Evolutionary conservation across 2,113 vertebrate species (phyloP).

Genomic region (Oreochromis tanganicae): DNA sequence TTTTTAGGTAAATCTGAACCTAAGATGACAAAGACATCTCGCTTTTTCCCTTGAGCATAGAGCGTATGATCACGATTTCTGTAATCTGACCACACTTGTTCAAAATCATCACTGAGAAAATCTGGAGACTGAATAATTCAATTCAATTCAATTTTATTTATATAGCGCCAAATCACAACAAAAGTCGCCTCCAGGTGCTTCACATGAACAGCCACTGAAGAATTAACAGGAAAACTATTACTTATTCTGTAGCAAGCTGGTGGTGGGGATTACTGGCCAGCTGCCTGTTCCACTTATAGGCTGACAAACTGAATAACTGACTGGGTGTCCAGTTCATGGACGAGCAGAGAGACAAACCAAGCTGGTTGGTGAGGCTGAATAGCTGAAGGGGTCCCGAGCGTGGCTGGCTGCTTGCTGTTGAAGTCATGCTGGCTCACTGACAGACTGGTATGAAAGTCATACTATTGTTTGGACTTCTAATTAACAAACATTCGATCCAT

Average conservation of each 20-base stretch:
- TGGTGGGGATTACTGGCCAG: neutral
- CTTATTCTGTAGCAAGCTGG: neutral
- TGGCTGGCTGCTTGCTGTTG: neutral
- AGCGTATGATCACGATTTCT: neutral
- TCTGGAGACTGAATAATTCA: neutral
- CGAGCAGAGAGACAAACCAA: neutral
- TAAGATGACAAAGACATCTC: neutral
- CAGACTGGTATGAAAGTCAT: neutral
- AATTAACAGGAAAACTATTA: neutral
- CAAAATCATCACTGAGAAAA: neutral
- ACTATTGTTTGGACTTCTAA: neutral
- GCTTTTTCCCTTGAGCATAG: neutral
- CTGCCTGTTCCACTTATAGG: neutral
- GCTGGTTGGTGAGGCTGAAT: neutral
- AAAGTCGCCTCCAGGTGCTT: no score
- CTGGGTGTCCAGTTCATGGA: neutral
- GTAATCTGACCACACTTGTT: neutral
- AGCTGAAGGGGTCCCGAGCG: neutral
- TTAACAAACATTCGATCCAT: neutral
- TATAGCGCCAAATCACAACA: no score
- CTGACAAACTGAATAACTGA: constrained; percentile 7
- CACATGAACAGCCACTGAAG: neutral
- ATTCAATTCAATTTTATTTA: no score
- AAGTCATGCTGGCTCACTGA: neutral
- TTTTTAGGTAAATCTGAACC: neutral